Conservation (phyloP, 2,888 invertebrate genomes). For the Cheilosia vernalis region DNA sequence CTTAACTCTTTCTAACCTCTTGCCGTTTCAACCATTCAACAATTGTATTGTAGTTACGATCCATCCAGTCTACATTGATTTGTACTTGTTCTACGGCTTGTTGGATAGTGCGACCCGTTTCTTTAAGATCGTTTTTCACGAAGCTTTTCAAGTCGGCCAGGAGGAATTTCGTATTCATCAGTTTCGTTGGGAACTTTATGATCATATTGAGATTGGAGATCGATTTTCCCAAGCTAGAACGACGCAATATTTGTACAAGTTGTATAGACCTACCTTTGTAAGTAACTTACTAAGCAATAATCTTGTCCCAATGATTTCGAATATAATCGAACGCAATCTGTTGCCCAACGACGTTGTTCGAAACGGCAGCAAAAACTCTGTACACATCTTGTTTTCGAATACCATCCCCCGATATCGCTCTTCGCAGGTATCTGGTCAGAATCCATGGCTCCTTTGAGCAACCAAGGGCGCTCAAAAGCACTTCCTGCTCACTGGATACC, state of each 20-base stretch:
- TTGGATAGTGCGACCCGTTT: slow-evolving; percentile 89
- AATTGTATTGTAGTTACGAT: slow-evolving; percentile 89
- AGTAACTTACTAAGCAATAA: slow-evolving; percentile 89
- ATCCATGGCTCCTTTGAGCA: slow-evolving; percentile 94
- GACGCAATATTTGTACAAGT: neutral
- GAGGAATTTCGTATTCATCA: slow-evolving; percentile 90
- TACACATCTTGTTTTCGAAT: slow-evolving; percentile 93
- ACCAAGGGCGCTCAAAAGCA: slow-evolving; percentile 90
- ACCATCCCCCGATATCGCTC: slow-evolving; percentile 89
- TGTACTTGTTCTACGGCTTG: slow-evolving; percentile 92
- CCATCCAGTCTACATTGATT: slow-evolving; percentile 93
- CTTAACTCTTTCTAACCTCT: slow-evolving; percentile 67
- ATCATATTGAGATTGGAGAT: slow-evolving; percentile 88
- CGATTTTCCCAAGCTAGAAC: slow-evolving; percentile 88
- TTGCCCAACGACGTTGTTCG: slow-evolving; percentile 90
- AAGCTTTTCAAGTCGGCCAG: slow-evolving; percentile 90
- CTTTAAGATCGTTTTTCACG: slow-evolving; percentile 86
- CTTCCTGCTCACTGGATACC: slow-evolving; percentile 92
- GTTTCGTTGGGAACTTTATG: slow-evolving; percentile 88
- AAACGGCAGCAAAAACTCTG: slow-evolving; percentile 90
- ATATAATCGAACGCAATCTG: slow-evolving; percentile 92
- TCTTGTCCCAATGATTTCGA: slow-evolving; percentile 89
- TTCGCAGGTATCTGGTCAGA: slow-evolving; percentile 88
- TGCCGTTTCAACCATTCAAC: slow-evolving; percentile 87
- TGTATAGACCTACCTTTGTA: neutral